Evolutionary conservation across 2,797 vertebrate genomes (phyloP).

Genomic region (Pygocentrus nattereri): DNA sequence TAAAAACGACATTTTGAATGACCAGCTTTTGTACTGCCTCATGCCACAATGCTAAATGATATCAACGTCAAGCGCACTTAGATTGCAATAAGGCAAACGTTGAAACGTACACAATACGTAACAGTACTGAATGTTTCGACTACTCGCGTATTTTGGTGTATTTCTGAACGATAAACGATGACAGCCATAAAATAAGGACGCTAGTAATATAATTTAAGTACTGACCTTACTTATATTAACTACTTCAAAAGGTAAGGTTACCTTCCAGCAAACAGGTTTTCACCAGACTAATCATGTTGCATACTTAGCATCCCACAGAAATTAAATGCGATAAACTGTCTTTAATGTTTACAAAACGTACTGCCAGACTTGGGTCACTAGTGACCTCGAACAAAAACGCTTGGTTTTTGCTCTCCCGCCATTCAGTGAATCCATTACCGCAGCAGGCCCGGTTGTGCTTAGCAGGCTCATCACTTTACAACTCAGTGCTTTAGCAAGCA

Average conservation of each 20-base stretch:
- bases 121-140: too few species aligned
- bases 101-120: neutral
- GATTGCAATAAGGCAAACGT: too few species aligned
- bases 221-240: neutral
- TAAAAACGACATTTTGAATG: conserved; percentile 24
- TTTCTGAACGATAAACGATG: too few species aligned
- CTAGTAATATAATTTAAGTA: neutral
- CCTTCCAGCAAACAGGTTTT: neutral
- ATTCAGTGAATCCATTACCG: conserved; percentile 59
- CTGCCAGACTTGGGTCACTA: neutral
- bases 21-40: neutral
- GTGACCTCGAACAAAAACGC: neutral
- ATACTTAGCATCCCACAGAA: neutral
- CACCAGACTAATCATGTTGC: neutral
- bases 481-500: neutral
- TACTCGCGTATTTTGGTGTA: too few species aligned
- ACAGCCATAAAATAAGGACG: too few species aligned
- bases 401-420: conserved; percentile 79
- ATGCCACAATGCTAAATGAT: neutral
- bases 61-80: neutral
- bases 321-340: neutral
- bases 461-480: conserved; percentile 11
- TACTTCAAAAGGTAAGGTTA: neutral
- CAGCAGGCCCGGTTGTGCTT: conserved; percentile 58
- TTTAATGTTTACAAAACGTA: neutral